Percentiles rank a stretch among this genome's conserved stretches.
These are phyloP conservation scores for Myotis brandtii DNA, from an alignment of 2,113 vertebrate species.

Conservation along the genomic window DNA sequence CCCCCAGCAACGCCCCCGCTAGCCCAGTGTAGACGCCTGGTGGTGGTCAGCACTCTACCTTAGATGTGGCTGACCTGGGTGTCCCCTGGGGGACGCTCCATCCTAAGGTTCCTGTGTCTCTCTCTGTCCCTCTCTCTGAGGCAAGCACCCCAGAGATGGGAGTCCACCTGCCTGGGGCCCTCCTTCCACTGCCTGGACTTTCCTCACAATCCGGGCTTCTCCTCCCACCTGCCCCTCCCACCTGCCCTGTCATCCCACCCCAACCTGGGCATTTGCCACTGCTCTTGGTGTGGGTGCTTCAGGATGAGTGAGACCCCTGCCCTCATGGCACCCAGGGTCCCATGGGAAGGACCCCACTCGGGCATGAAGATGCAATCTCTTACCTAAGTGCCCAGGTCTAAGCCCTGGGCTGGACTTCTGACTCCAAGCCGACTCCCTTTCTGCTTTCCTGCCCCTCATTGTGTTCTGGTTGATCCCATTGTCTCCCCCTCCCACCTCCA, in stretches of 20 bases:
- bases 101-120: background rate
- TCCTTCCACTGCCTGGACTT: fast-evolving
- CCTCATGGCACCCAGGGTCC: background rate
- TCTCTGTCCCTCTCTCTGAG: background rate
- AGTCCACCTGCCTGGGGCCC: background rate
- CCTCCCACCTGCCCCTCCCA: background rate
- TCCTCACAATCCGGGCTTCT: background rate
- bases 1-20: fast-evolving
- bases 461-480: background rate
- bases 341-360: fast-evolving
- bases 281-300: fast-evolving
- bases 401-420: background rate
- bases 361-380: background rate
- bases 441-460: background rate
- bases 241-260: background rate
- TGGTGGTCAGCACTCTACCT: fast-evolving
- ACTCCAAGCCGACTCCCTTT: too few relatives aligned
- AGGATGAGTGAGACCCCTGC: too few relatives aligned
- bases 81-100: fast-evolving
- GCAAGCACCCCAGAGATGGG: fast-evolving
- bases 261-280: fast-evolving
- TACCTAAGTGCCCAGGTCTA: fast-evolving
- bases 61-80: fast-evolving
- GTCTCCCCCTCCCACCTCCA: too few relatives aligned
- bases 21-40: background rate